These are phyloP conservation scores for Phrixothrix hirtus DNA, from an alignment of 2,888 invertebrate species.

Conservation along the genomic window DNA sequence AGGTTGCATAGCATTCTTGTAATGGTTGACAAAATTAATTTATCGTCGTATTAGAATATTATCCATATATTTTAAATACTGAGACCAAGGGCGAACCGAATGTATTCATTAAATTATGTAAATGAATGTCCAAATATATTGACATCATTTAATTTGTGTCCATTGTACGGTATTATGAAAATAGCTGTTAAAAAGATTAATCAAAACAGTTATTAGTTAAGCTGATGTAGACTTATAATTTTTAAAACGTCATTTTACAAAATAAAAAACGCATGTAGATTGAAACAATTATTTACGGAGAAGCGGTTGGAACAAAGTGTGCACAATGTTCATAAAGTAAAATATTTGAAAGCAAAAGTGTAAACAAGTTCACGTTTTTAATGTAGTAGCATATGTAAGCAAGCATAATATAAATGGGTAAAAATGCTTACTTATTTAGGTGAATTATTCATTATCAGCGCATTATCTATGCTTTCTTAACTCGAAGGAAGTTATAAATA, in stretches of 20 bases:
- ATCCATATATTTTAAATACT: too few species aligned
- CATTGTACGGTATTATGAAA: too few species aligned
- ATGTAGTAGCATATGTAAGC: conserved; percentile 23
- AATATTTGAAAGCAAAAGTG: conserved; percentile 8
- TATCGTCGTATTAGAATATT: too few species aligned
- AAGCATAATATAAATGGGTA: conserved; percentile 23
- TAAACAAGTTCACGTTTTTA: conserved; percentile 18
- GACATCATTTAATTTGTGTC: too few species aligned
- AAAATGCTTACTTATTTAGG: conserved; percentile 25
- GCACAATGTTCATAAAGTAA: conserved; percentile 4
- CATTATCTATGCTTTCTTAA: conserved; percentile 39
- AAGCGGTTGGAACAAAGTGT: conserved; percentile 1
- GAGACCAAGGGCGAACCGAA: too few species aligned
- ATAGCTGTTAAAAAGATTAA: too few species aligned
- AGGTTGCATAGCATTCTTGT: too few species aligned
- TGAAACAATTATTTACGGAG: conserved; percentile 7
- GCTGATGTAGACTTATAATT: too few species aligned
- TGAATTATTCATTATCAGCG: conserved; percentile 40
- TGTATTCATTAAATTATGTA: too few species aligned
- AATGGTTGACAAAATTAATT: too few species aligned
- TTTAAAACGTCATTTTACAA: neutral
- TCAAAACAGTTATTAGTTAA: too few species aligned
- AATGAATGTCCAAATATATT: too few species aligned
- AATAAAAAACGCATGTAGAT: neutral
- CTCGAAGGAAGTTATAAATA: conserved; percentile 42